Conservation (phyloP, 2,888 invertebrate species). For the Luperina testacea region DNA sequence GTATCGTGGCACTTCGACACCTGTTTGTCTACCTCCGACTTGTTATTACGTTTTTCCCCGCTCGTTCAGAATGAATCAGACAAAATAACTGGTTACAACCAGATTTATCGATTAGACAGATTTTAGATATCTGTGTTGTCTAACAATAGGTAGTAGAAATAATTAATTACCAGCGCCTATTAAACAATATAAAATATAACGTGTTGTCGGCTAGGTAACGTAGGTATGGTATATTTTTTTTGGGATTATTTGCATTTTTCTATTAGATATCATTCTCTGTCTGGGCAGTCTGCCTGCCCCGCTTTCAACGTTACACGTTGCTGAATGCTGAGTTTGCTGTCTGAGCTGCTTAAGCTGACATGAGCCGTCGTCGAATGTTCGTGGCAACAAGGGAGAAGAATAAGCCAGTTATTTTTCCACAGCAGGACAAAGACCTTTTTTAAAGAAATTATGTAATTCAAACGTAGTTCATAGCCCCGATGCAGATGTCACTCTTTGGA, state of each 20-base stretch:
- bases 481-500: conserved; percentile 25
- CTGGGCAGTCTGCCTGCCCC: not conserved
- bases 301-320: not conserved
- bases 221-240: not conserved
- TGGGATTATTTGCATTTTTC: not conserved
- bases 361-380: not conserved
- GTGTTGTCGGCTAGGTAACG: not conserved
- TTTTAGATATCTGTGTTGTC: conserved; percentile 4
- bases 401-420: not conserved
- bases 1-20: conserved; percentile 38
- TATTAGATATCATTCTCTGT: not conserved
- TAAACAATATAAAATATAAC: conserved; percentile 1
- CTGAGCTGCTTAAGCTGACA: not conserved
- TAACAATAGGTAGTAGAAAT: not conserved
- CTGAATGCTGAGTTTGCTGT: not conserved
- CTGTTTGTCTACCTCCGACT: conserved; percentile 8
- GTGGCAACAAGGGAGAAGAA: not conserved
- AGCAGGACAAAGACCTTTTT: conserved; percentile 6
- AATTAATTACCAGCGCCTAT: not conserved
- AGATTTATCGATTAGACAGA: conserved; percentile 29
- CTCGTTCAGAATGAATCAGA: conserved; percentile 22
- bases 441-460: conserved; percentile 18
- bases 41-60: conserved; percentile 22
- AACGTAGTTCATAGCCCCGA: not conserved
- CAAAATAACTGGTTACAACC: conserved; percentile 34